Conservation (phyloP, 2,113 vertebrate genomes). For the Callionymus lyra region DNA sequence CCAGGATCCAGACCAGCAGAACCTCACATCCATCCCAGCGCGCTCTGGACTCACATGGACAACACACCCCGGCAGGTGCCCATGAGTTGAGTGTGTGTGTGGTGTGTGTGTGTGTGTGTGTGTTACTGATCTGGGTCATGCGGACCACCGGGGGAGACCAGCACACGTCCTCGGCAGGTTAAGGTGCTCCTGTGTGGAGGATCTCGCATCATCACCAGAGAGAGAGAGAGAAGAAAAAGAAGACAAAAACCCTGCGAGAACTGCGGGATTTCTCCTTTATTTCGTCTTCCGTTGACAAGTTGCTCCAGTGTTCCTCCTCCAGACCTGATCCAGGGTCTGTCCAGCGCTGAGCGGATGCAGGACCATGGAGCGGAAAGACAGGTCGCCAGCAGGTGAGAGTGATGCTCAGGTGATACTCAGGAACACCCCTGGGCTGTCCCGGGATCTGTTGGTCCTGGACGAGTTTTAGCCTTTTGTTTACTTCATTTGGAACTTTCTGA, state of each 20-base stretch:
- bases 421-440: too few relatives aligned
- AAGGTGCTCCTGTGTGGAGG: constrained; percentile 24
- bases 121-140: constrained; percentile 54
- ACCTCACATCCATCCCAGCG: neutral
- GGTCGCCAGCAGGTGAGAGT: constrained; percentile 65
- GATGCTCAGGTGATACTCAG: constrained; percentile 8
- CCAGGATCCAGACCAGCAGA: constrained; percentile 13
- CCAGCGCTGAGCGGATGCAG: constrained; percentile 52
- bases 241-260: constrained; percentile 2
- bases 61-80: constrained; percentile 7
- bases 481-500: too few relatives aligned
- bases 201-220: constrained; percentile 20
- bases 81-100: constrained; percentile 28
- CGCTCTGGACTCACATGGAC: neutral
- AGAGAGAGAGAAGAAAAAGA: constrained; percentile 9
- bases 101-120: too few relatives aligned
- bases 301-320: neutral
- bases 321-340: constrained; percentile 1
- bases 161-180: constrained; percentile 50
- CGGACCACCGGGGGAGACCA: constrained; percentile 40
- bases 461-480: too few relatives aligned
- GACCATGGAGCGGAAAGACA: constrained; percentile 70
- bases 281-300: neutral
- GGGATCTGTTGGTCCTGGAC: too few relatives aligned
- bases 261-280: neutral